Evolutionary conservation across 2,888 invertebrate species (phyloP), one percentile per base, ranked within the genome.

Genomic region (Baronia brevicornis): DNA sequence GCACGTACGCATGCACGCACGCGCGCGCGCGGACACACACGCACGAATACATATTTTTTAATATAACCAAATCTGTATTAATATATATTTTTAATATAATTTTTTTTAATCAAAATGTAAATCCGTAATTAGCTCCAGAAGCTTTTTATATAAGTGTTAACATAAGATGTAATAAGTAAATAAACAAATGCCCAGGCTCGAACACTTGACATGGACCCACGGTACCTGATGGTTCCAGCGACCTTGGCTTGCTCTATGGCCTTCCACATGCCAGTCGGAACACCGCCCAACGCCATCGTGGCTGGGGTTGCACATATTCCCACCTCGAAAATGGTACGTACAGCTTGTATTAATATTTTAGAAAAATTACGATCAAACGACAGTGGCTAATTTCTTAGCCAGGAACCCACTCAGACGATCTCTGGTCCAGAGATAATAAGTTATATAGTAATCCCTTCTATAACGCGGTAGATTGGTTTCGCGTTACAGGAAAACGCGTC

Each of bases 241-340:
- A 89, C 96, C 0, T 79, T 97, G 11, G 92, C 94, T 2, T 95
- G 95, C 64, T 96, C 96, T 31, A 95, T 95, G 85, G 95, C 94
- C 4, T 94, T 96, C 87, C 95, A 95, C 86, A 86, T 97, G 69
- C 97, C 96, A 0, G 96, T 97, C 6, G 96, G 96, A 26, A 97
- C 97, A 0, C 96, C 97, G 2, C 96, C 97, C 7, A 97, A 97
- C 73, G 97, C 97, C 2, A 94, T 98, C 38, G 96, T 94, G 0
- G 93, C 93, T 9, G 93, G 92, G 0, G 92, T 93, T 5, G 92
- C 92, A 2, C 89, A 90, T 51, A 93, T 95, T 73, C 89, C 88
- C 43, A 92, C 93, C 4, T 86, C 88, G 37, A 92, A 93, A 54
- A 93, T 95, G 89, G 90, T 92, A 54, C 65, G 69, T 53, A 11